Evolutionary conservation across 2,113 vertebrate genomes (phyloP).

Genomic region (Gila orcuttii): DNA sequence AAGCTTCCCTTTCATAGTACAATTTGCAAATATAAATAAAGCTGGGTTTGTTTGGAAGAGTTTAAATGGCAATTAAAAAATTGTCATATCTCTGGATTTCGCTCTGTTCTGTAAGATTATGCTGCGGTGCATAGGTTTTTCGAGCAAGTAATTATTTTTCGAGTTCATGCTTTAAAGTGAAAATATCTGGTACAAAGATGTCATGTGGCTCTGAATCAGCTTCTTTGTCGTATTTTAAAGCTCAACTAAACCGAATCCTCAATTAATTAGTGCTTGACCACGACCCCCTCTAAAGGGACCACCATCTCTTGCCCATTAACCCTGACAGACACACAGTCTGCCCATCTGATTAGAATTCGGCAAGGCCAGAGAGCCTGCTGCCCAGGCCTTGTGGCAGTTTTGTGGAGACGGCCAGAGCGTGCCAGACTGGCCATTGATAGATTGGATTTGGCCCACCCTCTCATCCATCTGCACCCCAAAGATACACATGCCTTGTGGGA

Average conservation of each 20-base stretch:
- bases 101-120: neutral
- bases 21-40: conserved; percentile 70
- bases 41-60: conserved; percentile 52
- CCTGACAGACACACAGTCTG: conserved; percentile 49
- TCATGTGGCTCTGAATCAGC: conserved; percentile 29
- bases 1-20: conserved; percentile 63
- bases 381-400: conserved; percentile 32
- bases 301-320: conserved; percentile 55
- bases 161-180: conserved; percentile 2
- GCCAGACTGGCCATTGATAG: conserved; percentile 58
- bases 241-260: conserved; percentile 32
- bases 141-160: neutral
- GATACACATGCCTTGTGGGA: conserved; percentile 46
- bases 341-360: conserved; percentile 46
- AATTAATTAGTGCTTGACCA: conserved; percentile 59
- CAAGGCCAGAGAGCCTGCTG: conserved; percentile 41
- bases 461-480: conserved; percentile 56
- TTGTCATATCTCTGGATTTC: neutral
- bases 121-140: conserved; percentile 1
- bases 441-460: conserved; percentile 46
- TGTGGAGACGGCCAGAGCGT: conserved; percentile 25
- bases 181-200: conserved; percentile 18
- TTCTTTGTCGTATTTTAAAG: conserved; percentile 11
- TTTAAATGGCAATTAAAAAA: conserved; percentile 32
- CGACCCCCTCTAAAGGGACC: conserved; percentile 40